Percentiles rank a stretch among this genome's conserved stretches.
These are phyloP conservation scores for Magallana angulata DNA, from an alignment of 1,140 invertebrate species.

Conservation along the genomic window DNA sequence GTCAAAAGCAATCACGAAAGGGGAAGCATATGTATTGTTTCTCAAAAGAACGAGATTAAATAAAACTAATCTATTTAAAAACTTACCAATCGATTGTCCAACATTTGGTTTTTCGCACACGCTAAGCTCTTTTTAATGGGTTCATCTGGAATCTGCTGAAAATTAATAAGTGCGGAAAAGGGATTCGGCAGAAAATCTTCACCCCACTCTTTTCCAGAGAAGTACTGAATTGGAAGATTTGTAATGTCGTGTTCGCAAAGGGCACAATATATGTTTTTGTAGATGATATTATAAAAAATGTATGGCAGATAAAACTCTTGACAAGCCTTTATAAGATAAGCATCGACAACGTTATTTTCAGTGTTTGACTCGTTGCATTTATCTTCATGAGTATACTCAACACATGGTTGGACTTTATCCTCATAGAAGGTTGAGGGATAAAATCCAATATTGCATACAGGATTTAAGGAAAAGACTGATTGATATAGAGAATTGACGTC, in stretches of 20 bases:
- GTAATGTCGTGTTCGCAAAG: neutral
- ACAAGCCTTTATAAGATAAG: neutral
- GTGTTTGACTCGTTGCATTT: neutral
- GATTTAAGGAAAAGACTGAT: neutral
- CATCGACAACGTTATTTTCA: neutral
- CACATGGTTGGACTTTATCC: neutral
- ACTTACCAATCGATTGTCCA: neutral
- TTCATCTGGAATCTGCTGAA: neutral
- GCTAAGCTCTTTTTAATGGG: neutral
- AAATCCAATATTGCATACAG: neutral
- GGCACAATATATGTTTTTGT: slow-evolving; percentile 30
- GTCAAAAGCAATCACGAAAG: too few relatives aligned
- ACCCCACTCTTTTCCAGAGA: neutral
- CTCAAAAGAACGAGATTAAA: too few relatives aligned
- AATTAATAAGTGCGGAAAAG: slow-evolving; percentile 3
- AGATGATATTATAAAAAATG: neutral
- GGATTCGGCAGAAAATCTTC: neutral
- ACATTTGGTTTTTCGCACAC: neutral
- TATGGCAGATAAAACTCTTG: neutral
- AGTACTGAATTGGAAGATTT: neutral
- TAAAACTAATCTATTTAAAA: too few relatives aligned
- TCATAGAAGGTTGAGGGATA: neutral
- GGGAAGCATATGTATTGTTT: too few relatives aligned
- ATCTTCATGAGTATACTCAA: neutral
- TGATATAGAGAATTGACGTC: neutral